Evolutionary conservation across 2,797 vertebrate species (phyloP).

Genomic region (Coranthus polyacanthus): DNA sequence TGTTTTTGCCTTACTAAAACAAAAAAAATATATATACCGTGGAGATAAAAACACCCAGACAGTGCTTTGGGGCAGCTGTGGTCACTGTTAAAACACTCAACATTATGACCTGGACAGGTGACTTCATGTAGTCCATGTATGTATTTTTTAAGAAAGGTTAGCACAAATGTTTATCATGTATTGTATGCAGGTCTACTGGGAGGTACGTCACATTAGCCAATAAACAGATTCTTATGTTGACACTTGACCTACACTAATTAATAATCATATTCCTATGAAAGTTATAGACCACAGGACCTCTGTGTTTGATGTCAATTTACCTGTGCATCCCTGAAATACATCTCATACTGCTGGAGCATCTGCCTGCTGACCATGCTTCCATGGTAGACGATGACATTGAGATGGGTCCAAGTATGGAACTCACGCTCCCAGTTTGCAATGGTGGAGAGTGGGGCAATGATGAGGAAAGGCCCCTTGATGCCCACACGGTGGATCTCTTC

Average conservation of each 20-base stretch:
- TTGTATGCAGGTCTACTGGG: not conserved
- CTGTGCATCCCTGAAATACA: constrained; percentile 98
- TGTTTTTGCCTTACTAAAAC: constrained; percentile 8
- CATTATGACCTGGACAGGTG: not conserved
- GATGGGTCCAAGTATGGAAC: constrained; percentile 95
- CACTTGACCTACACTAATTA: too few species aligned
- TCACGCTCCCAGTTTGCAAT: constrained; percentile 99
- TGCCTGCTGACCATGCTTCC: constrained; percentile 97
- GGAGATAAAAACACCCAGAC: constrained; percentile 4
- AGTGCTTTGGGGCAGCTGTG: not conserved
- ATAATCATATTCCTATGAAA: not conserved
- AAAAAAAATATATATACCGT: not conserved
- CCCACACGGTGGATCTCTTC: constrained; percentile 93
- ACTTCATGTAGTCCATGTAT: not conserved
- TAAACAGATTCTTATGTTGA: not conserved
- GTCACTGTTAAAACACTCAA: not conserved
- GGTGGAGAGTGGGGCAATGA: constrained; percentile 98
- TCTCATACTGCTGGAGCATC: constrained; percentile 99
- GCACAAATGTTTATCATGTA: not conserved
- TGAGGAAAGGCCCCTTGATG: constrained; percentile 94
- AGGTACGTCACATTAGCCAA: not conserved
- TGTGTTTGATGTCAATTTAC: constrained; percentile 73
- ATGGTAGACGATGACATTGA: constrained; percentile 98
- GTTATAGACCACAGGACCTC: not conserved
- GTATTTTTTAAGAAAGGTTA: not conserved